These are phyloP conservation scores for Chrysemys picta DNA, from an alignment of 2,113 vertebrate genomes.

Conservation along the genomic window DNA sequence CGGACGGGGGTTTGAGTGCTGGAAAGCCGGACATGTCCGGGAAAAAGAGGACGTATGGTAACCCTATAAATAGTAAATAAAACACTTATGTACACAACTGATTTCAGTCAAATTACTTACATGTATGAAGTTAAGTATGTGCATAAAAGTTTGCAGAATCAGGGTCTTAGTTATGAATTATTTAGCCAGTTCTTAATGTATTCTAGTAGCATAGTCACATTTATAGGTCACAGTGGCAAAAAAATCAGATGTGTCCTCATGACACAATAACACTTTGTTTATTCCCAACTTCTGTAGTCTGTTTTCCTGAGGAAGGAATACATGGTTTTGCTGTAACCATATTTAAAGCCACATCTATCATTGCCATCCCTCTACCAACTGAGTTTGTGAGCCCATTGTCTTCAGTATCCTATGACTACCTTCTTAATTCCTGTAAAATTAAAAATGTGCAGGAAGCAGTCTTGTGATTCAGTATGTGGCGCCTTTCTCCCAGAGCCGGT, in stretches of 20 bases:
- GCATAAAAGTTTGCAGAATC: background rate
- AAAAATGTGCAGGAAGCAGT: slow-evolving; percentile 44
- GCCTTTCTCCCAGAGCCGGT: slow-evolving; percentile 32
- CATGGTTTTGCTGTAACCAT: slow-evolving; percentile 2
- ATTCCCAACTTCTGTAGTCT: background rate
- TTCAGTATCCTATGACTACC: slow-evolving; percentile 52
- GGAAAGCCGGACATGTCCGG: too few relatives aligned
- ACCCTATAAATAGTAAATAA: background rate
- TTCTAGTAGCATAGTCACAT: background rate
- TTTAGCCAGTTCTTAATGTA: background rate
- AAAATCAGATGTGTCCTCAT: background rate
- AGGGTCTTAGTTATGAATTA: background rate
- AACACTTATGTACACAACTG: background rate
- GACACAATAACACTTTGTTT: background rate
- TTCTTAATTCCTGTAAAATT: slow-evolving; percentile 58
- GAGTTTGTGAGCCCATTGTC: slow-evolving; percentile 49
- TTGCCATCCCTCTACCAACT: slow-evolving; percentile 31
- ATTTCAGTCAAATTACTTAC: background rate
- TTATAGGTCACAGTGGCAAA: background rate
- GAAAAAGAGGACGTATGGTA: too few relatives aligned
- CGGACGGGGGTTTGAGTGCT: too few relatives aligned
- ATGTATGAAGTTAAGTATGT: background rate
- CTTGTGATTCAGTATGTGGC: background rate
- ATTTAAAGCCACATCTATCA: slow-evolving; percentile 51
- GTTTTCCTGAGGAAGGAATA: slow-evolving; percentile 12